Evolutionary conservation across 2,888 invertebrate genomes (phyloP).

Genomic region (Acanthacorydalis orientalis): DNA sequence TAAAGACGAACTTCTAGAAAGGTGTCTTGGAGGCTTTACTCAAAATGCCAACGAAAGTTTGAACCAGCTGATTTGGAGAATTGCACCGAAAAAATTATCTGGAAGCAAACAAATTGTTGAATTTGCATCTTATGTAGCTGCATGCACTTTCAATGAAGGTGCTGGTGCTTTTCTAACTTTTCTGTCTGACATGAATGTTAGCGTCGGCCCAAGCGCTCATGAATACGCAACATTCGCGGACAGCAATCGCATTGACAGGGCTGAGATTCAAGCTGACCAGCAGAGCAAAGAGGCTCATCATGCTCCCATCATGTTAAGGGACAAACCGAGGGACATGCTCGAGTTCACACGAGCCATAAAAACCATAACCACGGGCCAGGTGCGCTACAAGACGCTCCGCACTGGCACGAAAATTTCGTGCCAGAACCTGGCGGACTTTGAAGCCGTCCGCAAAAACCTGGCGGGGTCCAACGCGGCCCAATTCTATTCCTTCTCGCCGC

Average conservation of each 20-base stretch:
- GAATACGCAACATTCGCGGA: slow-evolving; percentile 3
- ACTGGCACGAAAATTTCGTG: no score
- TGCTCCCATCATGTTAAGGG: no score
- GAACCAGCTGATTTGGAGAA: slow-evolving; percentile 11
- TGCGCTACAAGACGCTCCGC: no score
- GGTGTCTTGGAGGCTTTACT: slow-evolving; percentile 12
- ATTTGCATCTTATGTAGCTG: slow-evolving; percentile 8
- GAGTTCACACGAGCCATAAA: no score
- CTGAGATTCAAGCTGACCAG: background rate
- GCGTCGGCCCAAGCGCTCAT: no score
- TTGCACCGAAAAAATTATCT: slow-evolving; percentile 11
- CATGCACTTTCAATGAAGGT: slow-evolving; percentile 10
- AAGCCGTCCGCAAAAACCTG: no score
- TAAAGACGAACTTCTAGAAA: slow-evolving; percentile 10
- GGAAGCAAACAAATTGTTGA: slow-evolving; percentile 10
- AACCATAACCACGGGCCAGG: no score
- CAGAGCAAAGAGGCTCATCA: slow-evolving; percentile 11
- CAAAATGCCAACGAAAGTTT: slow-evolving; percentile 13
- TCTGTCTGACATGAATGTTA: slow-evolving; percentile 7
- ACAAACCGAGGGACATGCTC: no score
- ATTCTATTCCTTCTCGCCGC: no score
- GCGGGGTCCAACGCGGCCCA: no score
- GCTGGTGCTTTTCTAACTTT: slow-evolving; percentile 8
- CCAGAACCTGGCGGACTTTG: no score
- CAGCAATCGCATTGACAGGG: slow-evolving; percentile 8